Evolutionary conservation across 2,888 invertebrate species (phyloP), one percentile per base, ranked within the genome.

Genomic region (Leptopilina drosophilae): DNA sequence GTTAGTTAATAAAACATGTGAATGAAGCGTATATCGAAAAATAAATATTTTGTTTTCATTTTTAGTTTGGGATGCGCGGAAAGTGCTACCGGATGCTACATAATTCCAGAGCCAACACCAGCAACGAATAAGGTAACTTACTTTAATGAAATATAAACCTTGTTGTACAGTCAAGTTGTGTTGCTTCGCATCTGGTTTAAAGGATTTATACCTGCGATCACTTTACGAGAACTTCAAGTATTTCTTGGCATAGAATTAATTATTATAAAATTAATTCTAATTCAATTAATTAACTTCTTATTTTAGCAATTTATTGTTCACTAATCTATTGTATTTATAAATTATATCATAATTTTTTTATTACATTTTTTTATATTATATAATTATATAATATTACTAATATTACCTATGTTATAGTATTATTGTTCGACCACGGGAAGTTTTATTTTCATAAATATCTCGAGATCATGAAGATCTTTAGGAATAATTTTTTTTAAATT

Each of bases 41-140:
- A 62, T 62, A 62, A 62, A 62, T 62, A 62, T 62, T 62, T 62
- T 62, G 62, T 62, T 62, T 62, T 62, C 62, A 62, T 62, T 62
- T 62, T 62, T n/a, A 62, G 62, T 9, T 62, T 7, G 9, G 8
- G 62, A 62, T 15, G 20, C 62, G 9, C 62, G 62, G 62, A 62
- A 62, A 62, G 8, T 62, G 62, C 62, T 62, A 20, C 20, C 20
- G 62, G 62, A 62, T 62, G 62, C 62, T 62, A 20, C 62, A 62
- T 62, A 62, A 62, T 62, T 62, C 62, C 20, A 20, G 15, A 20
- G 62, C 62, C 15, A 62, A 20, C 62, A 20, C 62, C 15, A 62
- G 20, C 62, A 20, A 7, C 62, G 62, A 62, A 62, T 62, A 62
- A 62, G 62, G 62, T 62, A 20, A 62, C 15, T 62, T 9, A 62